A percentile compares a stretch with the other conserved stretches of the same genome.
These are phyloP conservation scores for Prunella fulvescens DNA, from an alignment of 2,113 vertebrate genomes.

Conservation along the genomic window DNA sequence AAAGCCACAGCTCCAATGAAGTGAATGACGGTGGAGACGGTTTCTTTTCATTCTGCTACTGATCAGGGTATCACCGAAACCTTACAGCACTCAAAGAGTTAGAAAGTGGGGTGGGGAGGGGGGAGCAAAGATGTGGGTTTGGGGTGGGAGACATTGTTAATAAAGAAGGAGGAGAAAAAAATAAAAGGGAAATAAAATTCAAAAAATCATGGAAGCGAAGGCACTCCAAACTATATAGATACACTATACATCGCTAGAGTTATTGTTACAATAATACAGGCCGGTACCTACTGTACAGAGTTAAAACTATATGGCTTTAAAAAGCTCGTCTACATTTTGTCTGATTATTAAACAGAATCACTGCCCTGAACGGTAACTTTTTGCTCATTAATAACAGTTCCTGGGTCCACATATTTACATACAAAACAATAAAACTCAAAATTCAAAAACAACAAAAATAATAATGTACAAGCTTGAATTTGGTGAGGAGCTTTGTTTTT, in stretches of 20 bases:
- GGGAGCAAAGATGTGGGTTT: slow-evolving; percentile 36
- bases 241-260: slow-evolving; percentile 99
- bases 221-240: slow-evolving; percentile 99
- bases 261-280: slow-evolving; percentile 99
- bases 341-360: slow-evolving; percentile 91
- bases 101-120: background rate
- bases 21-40: background rate
- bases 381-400: slow-evolving; percentile 97
- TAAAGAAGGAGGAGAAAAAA: background rate
- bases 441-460: slow-evolving; percentile 75
- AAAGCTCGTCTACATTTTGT: slow-evolving; percentile 95
- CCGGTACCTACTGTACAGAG: slow-evolving; percentile 97
- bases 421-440: slow-evolving; percentile 82
- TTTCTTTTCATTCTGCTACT: slow-evolving; percentile 52
- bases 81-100: slow-evolving; percentile 74
- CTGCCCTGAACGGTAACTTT: slow-evolving; percentile 90
- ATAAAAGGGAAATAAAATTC: slow-evolving; percentile 66
- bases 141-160: slow-evolving; percentile 12
- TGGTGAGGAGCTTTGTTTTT: slow-evolving; percentile 88
- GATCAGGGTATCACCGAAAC: slow-evolving; percentile 48
- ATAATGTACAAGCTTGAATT: slow-evolving; percentile 89
- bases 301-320: slow-evolving; percentile 99
- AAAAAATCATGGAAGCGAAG: slow-evolving; percentile 92
- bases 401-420: slow-evolving; percentile 96
- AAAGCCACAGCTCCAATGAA: slow-evolving; percentile 39